These are phyloP conservation scores for Rhyacophila evoluta DNA, from an alignment of 2,888 invertebrate genomes.

Conservation along the genomic window DNA sequence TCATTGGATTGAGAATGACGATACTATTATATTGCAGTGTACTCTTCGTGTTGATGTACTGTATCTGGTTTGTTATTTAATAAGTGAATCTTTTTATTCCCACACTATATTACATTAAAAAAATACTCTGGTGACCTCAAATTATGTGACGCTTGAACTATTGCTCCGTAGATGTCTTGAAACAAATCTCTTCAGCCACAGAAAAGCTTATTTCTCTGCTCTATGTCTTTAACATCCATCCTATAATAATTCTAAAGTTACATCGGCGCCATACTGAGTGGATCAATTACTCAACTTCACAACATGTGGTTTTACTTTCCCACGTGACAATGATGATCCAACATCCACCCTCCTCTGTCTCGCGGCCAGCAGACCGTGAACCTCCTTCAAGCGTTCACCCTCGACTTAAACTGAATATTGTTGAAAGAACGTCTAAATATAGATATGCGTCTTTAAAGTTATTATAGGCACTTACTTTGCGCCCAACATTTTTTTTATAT, in stretches of 20 bases:
- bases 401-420: background rate
- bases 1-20: too few relatives aligned
- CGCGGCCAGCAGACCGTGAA: background rate
- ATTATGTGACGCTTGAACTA: background rate
- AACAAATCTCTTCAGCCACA: background rate
- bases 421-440: conserved; percentile 4
- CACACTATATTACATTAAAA: too few relatives aligned
- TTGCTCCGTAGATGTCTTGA: background rate
- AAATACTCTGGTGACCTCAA: too few relatives aligned
- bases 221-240: background rate
- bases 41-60: too few relatives aligned
- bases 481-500: too few relatives aligned
- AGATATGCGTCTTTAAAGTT: background rate
- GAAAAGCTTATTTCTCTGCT: too few relatives aligned
- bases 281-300: background rate
- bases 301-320: conserved; percentile 14
- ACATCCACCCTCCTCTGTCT: background rate
- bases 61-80: too few relatives aligned
- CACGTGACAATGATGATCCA: conserved; percentile 11
- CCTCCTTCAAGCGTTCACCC: background rate
- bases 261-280: background rate
- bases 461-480: too few relatives aligned
- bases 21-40: too few relatives aligned
- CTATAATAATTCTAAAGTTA: background rate
- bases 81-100: too few relatives aligned